Percentiles rank a stretch among this genome's conserved stretches.
These are phyloP conservation scores for Crocallis elinguaria DNA, from an alignment of 2,888 invertebrate species.

Conservation along the genomic window DNA sequence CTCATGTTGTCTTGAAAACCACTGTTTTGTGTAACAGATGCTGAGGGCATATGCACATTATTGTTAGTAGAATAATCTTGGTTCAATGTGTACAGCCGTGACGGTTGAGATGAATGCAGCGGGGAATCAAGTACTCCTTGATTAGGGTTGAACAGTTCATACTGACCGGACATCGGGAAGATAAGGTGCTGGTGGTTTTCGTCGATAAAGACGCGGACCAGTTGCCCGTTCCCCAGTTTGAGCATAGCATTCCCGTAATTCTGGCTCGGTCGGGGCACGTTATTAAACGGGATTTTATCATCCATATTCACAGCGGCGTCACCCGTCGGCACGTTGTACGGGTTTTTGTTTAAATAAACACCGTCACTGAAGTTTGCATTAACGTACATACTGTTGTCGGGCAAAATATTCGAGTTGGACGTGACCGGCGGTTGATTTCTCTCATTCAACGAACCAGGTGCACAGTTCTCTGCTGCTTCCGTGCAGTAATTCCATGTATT, in stretches of 20 bases:
- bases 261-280: slow-evolving; percentile 62
- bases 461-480: slow-evolving; percentile 69
- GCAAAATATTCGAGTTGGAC: slow-evolving; percentile 56
- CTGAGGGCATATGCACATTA: slow-evolving; percentile 56
- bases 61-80: slow-evolving; percentile 69
- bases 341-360: slow-evolving; percentile 72
- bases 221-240: slow-evolving; percentile 76
- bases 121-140: slow-evolving; percentile 69
- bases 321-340: slow-evolving; percentile 62
- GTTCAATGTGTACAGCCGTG: slow-evolving; percentile 69
- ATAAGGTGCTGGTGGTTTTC: slow-evolving; percentile 78
- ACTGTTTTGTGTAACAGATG: slow-evolving; percentile 49
- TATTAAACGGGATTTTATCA: slow-evolving; percentile 63
- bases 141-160: slow-evolving; percentile 75
- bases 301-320: slow-evolving; percentile 63
- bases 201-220: slow-evolving; percentile 75
- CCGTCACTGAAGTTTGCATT: slow-evolving; percentile 66
- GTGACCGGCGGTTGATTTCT: slow-evolving; percentile 62
- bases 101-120: slow-evolving; percentile 61
- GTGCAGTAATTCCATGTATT: slow-evolving; percentile 79
- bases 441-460: slow-evolving; percentile 67
- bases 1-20: slow-evolving; percentile 60
- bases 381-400: slow-evolving; percentile 69
- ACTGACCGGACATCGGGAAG: slow-evolving; percentile 76
- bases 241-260: slow-evolving; percentile 77